Base-by-base conservation (phyloP, 2,888 invertebrate species). In the Drosophila maculinotata region DNA sequence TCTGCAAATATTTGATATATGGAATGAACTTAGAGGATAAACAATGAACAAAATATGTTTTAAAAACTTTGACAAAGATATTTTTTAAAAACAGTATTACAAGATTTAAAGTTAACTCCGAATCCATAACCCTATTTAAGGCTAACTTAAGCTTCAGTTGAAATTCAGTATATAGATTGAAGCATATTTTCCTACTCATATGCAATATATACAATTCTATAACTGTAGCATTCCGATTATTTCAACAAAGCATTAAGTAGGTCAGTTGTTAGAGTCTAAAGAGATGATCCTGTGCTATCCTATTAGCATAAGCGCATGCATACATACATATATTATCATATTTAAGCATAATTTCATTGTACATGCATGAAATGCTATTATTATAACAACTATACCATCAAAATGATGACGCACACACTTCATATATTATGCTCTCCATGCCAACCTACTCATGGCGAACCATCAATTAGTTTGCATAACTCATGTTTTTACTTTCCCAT, bases 381-480 rank as follows among this genome's bases (percentile, higher is more conserved):
- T 58, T 28, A 41, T 54, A 45, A 65, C 57, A 68, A 14, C 42
- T 31, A 25, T 23, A 35, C 30, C 49, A 36, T 38, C 31, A 38
- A 31, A 39, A 62, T 9, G 41, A 33, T 49, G 60, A 45, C 31
- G n/a, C 9, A 57, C 9, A 57, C 39, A 33, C 31, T 20, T 17
- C 20, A 28, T 20, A 25, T n/a, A 20, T 39, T 9, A 7, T 41
- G 1, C 28, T 5, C 15, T 7, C 7, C 26, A 30, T 9, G 20
- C 17, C 20, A 14, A 45, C 20, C 20, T 20, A 17, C 17, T 12
- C 20, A 28, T 1, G 1, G 35, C 39, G 35, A 26, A 12, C 28
- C 63, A 45, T 31, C 82, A 87, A 87, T 87, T 84, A 75, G 85
- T 79, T 87, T 79, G 63, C 87, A 76, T 85, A 79, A 74, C 49